phyloP scores from a whole-genome alignment of 1,140 invertebrate genomes.

The Acromyrmex heyeri region DNA sequence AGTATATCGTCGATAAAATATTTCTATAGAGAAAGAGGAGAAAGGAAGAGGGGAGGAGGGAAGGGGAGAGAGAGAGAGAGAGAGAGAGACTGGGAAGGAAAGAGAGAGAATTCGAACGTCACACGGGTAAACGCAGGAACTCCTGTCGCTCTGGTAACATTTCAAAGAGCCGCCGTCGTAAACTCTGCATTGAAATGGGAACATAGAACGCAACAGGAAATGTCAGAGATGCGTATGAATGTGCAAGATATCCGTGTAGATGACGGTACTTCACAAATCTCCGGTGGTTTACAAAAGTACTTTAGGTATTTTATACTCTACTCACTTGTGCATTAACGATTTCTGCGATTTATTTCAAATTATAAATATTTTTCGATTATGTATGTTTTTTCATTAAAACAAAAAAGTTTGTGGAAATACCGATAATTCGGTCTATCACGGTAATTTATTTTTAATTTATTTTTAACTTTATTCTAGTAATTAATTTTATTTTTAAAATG shows the following conservation, averaged over 20 bases:
- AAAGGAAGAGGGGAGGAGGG: not conserved
- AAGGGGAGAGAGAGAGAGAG: not conserved
- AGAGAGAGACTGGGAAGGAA: not conserved
- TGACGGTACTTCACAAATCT: not conserved
- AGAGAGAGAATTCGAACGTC: not conserved
- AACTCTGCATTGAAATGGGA: slow-evolving; percentile 22
- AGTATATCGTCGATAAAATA: slow-evolving; percentile 48
- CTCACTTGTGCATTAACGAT: not conserved
- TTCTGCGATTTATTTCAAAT: not conserved
- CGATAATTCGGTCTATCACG: not conserved
- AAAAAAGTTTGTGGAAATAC: not conserved
- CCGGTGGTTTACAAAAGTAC: not conserved
- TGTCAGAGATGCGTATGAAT: slow-evolving; percentile 24
- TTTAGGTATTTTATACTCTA: not conserved
- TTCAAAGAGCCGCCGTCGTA: slow-evolving; percentile 32
- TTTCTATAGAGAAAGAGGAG: not conserved
- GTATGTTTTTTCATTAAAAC: not conserved
- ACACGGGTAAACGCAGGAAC: slow-evolving; percentile 40
- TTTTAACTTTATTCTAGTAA: too few relatives aligned
- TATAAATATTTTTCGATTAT: not conserved
- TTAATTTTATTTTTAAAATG: not conserved
- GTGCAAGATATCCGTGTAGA: not conserved
- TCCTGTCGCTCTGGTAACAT: slow-evolving; percentile 10
- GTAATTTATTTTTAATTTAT: too few relatives aligned
- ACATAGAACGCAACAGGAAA: slow-evolving; percentile 31